These are phyloP conservation scores for Strix aluco DNA, from an alignment of 2,113 vertebrate genomes.

Conservation along the genomic window DNA sequence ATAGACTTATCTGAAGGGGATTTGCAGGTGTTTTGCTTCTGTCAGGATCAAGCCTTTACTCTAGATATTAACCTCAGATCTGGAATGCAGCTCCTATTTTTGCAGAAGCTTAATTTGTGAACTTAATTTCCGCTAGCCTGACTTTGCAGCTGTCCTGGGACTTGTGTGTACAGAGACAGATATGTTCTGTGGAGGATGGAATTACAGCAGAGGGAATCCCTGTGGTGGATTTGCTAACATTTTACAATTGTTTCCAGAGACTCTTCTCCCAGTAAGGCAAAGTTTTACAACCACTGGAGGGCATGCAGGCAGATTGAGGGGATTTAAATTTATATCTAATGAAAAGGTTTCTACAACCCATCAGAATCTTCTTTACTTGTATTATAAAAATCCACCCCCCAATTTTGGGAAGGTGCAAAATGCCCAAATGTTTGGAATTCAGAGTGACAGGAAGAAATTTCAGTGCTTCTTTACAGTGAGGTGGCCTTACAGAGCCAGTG, in stretches of 20 bases:
- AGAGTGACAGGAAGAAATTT: not conserved
- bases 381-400: not conserved
- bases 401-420: not conserved
- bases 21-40: constrained; percentile 63
- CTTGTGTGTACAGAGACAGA: constrained; percentile 55
- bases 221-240: constrained; percentile 55
- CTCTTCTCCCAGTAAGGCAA: not conserved
- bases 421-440: not conserved
- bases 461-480: not conserved
- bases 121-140: constrained; percentile 63
- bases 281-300: constrained; percentile 38
- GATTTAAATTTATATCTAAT: constrained; percentile 9
- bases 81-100: constrained; percentile 65
- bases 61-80: constrained; percentile 51
- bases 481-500: not conserved
- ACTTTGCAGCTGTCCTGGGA: constrained; percentile 68
- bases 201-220: constrained; percentile 67
- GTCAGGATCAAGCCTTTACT: constrained; percentile 25
- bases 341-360: not conserved
- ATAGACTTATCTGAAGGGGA: not conserved
- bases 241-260: constrained; percentile 63
- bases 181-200: constrained; percentile 54
- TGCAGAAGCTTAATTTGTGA: constrained; percentile 68
- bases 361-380: not conserved
- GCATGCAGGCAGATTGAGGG: not conserved